These are phyloP conservation scores for Decapterus maruadsi DNA, from an alignment of 2,797 vertebrate species.

Conservation along the genomic window DNA sequence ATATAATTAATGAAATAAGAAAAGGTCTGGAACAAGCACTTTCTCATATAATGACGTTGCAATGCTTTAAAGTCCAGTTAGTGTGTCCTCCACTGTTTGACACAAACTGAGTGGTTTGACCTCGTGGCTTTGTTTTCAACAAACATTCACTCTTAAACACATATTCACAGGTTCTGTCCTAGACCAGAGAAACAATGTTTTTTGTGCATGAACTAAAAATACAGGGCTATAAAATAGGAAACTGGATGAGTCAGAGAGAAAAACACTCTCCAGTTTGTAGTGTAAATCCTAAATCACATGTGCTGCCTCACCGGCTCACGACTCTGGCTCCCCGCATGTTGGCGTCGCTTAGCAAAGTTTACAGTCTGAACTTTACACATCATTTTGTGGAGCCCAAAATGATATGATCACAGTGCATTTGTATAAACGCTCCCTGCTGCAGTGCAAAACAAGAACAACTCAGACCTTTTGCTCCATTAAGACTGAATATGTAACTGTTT, in stretches of 20 bases:
- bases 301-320: background rate
- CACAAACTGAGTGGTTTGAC: background rate
- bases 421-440: background rate
- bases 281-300: background rate
- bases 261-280: background rate
- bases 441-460: background rate
- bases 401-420: background rate
- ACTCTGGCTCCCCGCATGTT: background rate
- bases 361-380: background rate
- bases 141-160: too few species aligned
- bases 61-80: background rate
- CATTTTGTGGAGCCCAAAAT: background rate
- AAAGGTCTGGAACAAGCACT: too few species aligned
- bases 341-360: background rate
- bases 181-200: too few species aligned
- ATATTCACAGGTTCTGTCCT: background rate
- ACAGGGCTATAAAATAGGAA: background rate
- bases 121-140: background rate
- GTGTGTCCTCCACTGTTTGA: background rate
- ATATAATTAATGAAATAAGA: too few species aligned
- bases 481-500: background rate
- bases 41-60: too few species aligned
- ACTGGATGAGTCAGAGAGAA: background rate
- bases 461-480: background rate
- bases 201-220: background rate